phyloP scores from a whole-genome alignment of 2,888 invertebrate genomes.

The Pristionchus fissidentatus region DNA sequence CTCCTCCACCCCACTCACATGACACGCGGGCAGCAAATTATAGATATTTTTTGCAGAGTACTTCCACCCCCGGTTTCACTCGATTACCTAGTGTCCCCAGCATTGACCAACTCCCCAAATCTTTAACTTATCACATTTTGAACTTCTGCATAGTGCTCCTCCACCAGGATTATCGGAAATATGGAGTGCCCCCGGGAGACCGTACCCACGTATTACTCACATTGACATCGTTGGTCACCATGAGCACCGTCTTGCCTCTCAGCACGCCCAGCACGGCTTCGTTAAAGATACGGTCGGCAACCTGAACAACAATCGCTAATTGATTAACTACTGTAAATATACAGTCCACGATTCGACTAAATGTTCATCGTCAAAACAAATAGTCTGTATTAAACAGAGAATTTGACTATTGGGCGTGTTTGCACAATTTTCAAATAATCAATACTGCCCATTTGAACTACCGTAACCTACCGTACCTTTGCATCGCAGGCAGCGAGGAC shows the following conservation, averaged over 20 bases:
- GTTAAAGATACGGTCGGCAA: conserved; percentile 79
- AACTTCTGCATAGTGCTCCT: too few species aligned
- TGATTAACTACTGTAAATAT: conserved; percentile 6
- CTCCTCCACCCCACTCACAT: background rate
- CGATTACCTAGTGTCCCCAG: too few species aligned
- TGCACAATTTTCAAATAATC: background rate
- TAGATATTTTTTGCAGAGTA: too few species aligned
- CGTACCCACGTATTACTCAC: conserved; percentile 65
- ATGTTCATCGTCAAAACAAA: background rate
- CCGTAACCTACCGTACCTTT: conserved; percentile 47
- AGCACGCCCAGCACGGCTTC: conserved; percentile 76
- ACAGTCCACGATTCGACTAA: background rate
- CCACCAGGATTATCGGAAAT: too few species aligned
- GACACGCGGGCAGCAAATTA: background rate
- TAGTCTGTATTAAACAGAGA: background rate
- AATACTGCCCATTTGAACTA: background rate
- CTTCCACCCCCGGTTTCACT: too few species aligned
- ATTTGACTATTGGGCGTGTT: background rate
- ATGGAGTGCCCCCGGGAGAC: too few species aligned
- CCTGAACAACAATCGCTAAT: conserved; percentile 66
- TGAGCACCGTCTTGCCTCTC: conserved; percentile 76
- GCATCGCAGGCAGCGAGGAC: conserved; percentile 80
- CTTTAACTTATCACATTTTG: too few species aligned
- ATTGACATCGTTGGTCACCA: conserved; percentile 76
- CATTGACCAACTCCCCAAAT: too few species aligned